These are phyloP conservation scores for Amia ocellicauda DNA, from an alignment of 2,113 vertebrate species.

Conservation along the genomic window DNA sequence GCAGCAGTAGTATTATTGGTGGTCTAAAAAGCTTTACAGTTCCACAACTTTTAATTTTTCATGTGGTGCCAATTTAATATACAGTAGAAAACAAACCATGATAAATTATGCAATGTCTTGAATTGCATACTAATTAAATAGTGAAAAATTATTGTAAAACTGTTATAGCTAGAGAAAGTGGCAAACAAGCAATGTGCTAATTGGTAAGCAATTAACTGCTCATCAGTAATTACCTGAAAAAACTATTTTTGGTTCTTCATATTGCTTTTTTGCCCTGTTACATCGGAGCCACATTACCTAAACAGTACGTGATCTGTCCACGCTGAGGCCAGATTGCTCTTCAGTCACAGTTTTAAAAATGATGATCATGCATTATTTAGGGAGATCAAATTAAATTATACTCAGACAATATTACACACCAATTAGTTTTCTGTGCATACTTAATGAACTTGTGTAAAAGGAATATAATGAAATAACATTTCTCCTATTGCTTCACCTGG, in stretches of 20 bases:
- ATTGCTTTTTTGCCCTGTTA: too few relatives aligned
- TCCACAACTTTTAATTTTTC: too few relatives aligned
- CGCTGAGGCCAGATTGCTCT: background rate
- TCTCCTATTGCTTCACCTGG: background rate
- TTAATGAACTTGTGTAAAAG: background rate
- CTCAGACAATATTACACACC: background rate
- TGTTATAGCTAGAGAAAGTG: too few relatives aligned
- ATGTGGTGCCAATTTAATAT: too few relatives aligned
- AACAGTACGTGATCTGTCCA: too few relatives aligned
- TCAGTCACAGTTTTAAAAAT: background rate
- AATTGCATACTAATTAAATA: too few relatives aligned
- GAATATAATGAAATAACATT: background rate
- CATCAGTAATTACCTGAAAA: constrained; percentile 5
- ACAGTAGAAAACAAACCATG: too few relatives aligned
- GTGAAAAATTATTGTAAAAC: too few relatives aligned
- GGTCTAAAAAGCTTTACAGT: too few relatives aligned
- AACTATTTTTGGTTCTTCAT: constrained; percentile 13
- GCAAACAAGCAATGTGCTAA: constrained; percentile 7
- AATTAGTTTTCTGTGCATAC: background rate
- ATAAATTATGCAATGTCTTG: too few relatives aligned
- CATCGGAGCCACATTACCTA: too few relatives aligned
- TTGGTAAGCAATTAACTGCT: constrained; percentile 6
- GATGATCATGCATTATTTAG: constrained; percentile 8
- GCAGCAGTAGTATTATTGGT: too few relatives aligned
- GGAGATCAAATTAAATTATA: constrained; percentile 1